Base-by-base conservation (phyloP, 2,888 invertebrate species). In the Papilio gigon region DNA sequence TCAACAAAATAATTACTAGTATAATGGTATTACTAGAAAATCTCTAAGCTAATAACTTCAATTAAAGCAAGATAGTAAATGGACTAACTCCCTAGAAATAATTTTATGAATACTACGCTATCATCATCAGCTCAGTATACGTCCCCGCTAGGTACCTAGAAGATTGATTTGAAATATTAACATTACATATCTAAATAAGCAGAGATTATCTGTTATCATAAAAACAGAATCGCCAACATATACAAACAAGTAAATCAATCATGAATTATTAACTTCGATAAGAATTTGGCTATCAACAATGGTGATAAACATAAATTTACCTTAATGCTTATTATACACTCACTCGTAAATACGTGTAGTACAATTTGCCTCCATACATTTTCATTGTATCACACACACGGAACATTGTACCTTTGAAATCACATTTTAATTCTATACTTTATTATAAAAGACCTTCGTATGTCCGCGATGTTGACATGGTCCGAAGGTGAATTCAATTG, bases 161-260 rank as follows among this genome's bases (percentile, higher is more conserved):
- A n/a, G n/a, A n/a, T n/a, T n/a, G n/a, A n/a, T n/a, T n/a, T n/a
- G n/a, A n/a, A n/a, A n/a, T n/a, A n/a, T n/a, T n/a, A n/a, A n/a
- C n/a, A n/a, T n/a, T n/a, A n/a, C n/a, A n/a, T n/a, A n/a, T n/a
- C n/a, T n/a, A n/a, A n/a, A n/a, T n/a, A n/a, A n/a, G n/a, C n/a
- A n/a, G n/a, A n/a, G n/a, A n/a, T n/a, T n/a, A n/a, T n/a, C n/a
- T n/a, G n/a, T n/a, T n/a, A n/a, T n/a, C n/a, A n/a, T n/a, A n/a
- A n/a, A n/a, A n/a, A n/a, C n/a, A 20, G 3, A 20, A 44, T 14
- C 8, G 37, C 22, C 25, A 60, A 60, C 14, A 40, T 30, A 12
- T 20, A 40, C 60, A 25, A 60, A 37, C 40, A 60, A 60, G 40
- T 37, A 40, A 60, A 60, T 60, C 59, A 59, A 59, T 59, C 59